A percentile compares a stretch with the other conserved stretches of the same genome.
Conservation (phyloP, 2,113 vertebrate genomes). For the Tyto alba region DNA sequence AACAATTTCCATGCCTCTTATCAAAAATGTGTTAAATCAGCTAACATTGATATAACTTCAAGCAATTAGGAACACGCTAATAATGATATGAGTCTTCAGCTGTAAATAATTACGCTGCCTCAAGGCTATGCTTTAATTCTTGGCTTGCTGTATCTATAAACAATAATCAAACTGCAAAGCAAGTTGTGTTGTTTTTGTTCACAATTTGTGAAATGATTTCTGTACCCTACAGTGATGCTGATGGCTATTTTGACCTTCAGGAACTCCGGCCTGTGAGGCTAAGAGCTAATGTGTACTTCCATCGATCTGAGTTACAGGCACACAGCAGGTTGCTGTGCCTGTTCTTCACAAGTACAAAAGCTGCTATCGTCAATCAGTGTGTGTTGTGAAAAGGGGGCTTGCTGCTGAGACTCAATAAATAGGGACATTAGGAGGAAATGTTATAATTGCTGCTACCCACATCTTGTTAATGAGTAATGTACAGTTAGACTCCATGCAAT, state of each 20-base stretch:
- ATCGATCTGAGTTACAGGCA: constrained; percentile 82
- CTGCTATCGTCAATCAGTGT: constrained; percentile 76
- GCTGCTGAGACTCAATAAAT: constrained; percentile 84
- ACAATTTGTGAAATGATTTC: constrained; percentile 86
- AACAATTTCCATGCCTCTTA: constrained; percentile 88
- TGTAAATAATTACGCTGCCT: constrained; percentile 99
- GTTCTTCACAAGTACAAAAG: constrained; percentile 75
- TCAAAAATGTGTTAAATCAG: constrained; percentile 94
- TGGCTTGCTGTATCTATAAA: constrained; percentile 98
- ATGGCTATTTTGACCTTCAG: constrained; percentile 91
- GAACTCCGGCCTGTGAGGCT: constrained; percentile 76
- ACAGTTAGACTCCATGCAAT: constrained; percentile 82
- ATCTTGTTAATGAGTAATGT: constrained; percentile 89
- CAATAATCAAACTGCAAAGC: constrained; percentile 99
- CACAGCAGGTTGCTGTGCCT: constrained; percentile 72
- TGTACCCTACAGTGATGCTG: constrained; percentile 85
- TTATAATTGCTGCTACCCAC: constrained; percentile 83
- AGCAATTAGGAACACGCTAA: constrained; percentile 98
- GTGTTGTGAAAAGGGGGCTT: constrained; percentile 77
- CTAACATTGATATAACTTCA: constrained; percentile 99
- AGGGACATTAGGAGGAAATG: constrained; percentile 83
- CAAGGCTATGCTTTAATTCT: constrained; percentile 97
- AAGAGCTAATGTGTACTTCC: constrained; percentile 77
- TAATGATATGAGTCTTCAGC: constrained; percentile 99
- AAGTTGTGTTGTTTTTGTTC: constrained; percentile 84